Conservation (phyloP, 1,140 invertebrate species). For the Heliconius congener region DNA sequence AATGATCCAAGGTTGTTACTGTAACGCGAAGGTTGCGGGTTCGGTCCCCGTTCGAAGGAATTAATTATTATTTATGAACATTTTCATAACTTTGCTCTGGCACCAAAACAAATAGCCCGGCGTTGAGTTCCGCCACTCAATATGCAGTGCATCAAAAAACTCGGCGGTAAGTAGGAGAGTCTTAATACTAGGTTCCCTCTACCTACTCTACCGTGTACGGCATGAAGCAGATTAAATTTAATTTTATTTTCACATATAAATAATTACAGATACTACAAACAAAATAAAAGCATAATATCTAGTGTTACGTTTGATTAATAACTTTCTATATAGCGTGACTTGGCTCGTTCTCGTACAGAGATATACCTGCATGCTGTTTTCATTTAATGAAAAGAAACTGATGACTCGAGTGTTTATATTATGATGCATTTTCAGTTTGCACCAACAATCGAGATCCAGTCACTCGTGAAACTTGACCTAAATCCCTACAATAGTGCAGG, state of each 20-base stretch:
- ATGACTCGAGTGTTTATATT: conserved; percentile 4
- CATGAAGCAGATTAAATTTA: too few species aligned
- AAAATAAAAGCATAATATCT: background rate
- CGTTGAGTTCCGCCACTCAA: too few species aligned
- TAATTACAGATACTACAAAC: background rate
- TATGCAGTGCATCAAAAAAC: too few species aligned
- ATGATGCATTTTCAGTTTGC: conserved; percentile 12
- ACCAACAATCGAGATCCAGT: background rate
- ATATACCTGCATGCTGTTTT: background rate
- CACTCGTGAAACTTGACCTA: background rate
- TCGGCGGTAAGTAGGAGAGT: too few species aligned
- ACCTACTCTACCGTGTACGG: too few species aligned
- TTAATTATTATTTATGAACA: too few species aligned
- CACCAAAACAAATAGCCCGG: too few species aligned
- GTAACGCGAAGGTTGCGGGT: too few species aligned
- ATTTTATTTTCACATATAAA: background rate
- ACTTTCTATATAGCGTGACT: background rate
- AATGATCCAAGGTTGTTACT: too few species aligned
- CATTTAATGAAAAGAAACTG: background rate
- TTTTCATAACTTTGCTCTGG: too few species aligned
- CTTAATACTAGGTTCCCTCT: too few species aligned
- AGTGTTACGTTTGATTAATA: background rate
- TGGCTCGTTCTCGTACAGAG: background rate
- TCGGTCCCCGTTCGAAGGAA: too few species aligned
- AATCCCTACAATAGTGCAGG: background rate